Conservation (phyloP, 2,888 invertebrate species). For the Hesperia comma region DNA sequence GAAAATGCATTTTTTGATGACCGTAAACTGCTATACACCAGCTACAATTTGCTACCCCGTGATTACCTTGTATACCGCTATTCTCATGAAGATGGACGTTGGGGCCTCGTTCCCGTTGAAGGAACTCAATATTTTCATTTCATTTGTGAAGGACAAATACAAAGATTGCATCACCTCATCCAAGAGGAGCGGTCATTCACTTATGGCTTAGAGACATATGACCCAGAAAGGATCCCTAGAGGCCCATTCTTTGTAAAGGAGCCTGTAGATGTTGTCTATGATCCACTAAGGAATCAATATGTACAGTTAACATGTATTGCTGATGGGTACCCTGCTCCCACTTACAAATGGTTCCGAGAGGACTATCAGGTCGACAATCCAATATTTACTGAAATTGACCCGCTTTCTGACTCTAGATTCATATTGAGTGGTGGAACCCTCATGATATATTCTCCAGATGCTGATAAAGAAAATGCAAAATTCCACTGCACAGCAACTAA, state of each 20-base stretch:
- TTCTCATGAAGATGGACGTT: constrained; percentile 87
- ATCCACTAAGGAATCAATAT: constrained; percentile 90
- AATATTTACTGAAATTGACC: constrained; percentile 89
- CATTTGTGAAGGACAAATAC: constrained; percentile 94
- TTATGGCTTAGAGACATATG: constrained; percentile 92
- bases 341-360: constrained; percentile 95
- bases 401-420: constrained; percentile 88
- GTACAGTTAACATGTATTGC: constrained; percentile 92
- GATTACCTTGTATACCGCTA: constrained; percentile 93
- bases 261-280: constrained; percentile 92
- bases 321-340: constrained; percentile 94
- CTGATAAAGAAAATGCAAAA: constrained; percentile 91
- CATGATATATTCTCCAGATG: constrained; percentile 93
- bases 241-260: constrained; percentile 96
- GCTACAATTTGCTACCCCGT: constrained; percentile 81
- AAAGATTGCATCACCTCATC: constrained; percentile 87
- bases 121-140: constrained; percentile 91
- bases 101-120: constrained; percentile 92
- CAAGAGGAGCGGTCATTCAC: constrained; percentile 91
- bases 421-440: constrained; percentile 96
- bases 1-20: constrained; percentile 93
- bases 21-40: constrained; percentile 63
- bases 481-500: constrained; percentile 97
- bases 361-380: constrained; percentile 92
- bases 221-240: constrained; percentile 91